A percentile compares a stretch with the other conserved stretches of the same genome.
Conservation (phyloP, 2,888 invertebrate genomes). For the Apamea sordens region DNA sequence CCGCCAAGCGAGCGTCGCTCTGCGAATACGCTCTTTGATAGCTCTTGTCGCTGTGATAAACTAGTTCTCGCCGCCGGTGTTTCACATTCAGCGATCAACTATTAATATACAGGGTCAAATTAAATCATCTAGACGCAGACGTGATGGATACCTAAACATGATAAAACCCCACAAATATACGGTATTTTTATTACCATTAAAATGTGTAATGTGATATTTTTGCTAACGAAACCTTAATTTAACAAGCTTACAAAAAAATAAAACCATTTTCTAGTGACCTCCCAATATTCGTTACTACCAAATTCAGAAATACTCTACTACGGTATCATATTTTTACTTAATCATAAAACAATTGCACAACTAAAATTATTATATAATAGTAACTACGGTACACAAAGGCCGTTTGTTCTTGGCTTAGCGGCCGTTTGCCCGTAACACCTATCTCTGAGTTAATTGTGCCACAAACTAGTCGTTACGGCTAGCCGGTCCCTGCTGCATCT, state of each 20-base stretch:
- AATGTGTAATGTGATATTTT: not conserved
- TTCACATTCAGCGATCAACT: not conserved
- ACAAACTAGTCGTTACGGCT: slow-evolving; percentile 49
- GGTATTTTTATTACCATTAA: not conserved
- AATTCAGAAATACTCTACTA: not conserved
- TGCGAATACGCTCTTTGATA: not conserved
- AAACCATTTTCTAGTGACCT: not conserved
- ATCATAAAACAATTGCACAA: slow-evolving; percentile 34
- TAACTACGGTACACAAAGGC: slow-evolving; percentile 29
- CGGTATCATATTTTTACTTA: not conserved
- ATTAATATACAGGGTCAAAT: not conserved
- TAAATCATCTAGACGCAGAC: no score
- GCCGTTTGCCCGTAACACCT: slow-evolving; percentile 51
- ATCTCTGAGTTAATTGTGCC: slow-evolving; percentile 57
- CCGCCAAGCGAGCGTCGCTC: not conserved
- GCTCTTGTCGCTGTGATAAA: not conserved
- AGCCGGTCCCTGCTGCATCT: slow-evolving; percentile 50
- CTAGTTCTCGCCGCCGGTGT: not conserved
- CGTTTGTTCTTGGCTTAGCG: slow-evolving; percentile 37
- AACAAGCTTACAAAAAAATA: not conserved
- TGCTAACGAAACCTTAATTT: not conserved
- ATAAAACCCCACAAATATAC: not conserved
- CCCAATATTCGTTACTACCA: not conserved
- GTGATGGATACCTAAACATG: no score
- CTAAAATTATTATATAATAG: slow-evolving; percentile 44